phyloP scores from a whole-genome alignment of 2,113 vertebrate species.

The Nothoprocta pentlandii region DNA sequence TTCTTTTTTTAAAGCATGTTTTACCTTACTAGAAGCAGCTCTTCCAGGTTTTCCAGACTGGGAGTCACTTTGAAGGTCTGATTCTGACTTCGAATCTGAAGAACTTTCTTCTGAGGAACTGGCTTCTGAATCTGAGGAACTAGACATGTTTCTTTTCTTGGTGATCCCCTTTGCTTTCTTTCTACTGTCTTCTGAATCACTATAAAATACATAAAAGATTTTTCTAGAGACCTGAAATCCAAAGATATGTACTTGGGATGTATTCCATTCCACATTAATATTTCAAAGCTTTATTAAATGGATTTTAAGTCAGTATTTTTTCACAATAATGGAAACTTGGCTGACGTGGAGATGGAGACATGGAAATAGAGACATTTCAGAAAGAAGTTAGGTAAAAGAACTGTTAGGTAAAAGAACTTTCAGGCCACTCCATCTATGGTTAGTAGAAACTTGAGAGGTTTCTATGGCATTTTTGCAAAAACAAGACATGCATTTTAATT shows the following conservation, averaged over 20 bases:
- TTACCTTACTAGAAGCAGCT: slow-evolving; percentile 60
- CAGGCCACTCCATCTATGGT: background rate
- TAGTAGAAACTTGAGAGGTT: background rate
- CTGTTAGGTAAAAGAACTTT: background rate
- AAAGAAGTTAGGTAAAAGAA: background rate
- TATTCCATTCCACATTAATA: background rate
- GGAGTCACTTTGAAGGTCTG: slow-evolving; percentile 74
- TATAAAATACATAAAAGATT: slow-evolving; percentile 29
- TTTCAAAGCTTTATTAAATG: background rate
- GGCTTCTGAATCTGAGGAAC: slow-evolving; percentile 70
- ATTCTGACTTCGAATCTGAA: slow-evolving; percentile 82
- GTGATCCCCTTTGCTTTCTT: slow-evolving; percentile 54
- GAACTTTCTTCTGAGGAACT: slow-evolving; percentile 83
- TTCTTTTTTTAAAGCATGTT: fast-evolving
- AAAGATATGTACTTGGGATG: background rate
- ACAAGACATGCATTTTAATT: background rate
- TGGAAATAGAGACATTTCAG: background rate
- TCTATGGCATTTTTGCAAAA: background rate
- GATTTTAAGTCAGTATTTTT: background rate
- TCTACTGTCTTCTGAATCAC: slow-evolving; percentile 73
- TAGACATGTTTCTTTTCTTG: slow-evolving; percentile 49
- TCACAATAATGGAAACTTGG: background rate
- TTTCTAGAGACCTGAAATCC: background rate
- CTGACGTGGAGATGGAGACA: background rate
- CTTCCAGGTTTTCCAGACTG: slow-evolving; percentile 35